Percentiles rank a stretch among this genome's conserved stretches.
Conservation (phyloP, 2,797 vertebrate genomes). For the Catharus ustulatus region DNA sequence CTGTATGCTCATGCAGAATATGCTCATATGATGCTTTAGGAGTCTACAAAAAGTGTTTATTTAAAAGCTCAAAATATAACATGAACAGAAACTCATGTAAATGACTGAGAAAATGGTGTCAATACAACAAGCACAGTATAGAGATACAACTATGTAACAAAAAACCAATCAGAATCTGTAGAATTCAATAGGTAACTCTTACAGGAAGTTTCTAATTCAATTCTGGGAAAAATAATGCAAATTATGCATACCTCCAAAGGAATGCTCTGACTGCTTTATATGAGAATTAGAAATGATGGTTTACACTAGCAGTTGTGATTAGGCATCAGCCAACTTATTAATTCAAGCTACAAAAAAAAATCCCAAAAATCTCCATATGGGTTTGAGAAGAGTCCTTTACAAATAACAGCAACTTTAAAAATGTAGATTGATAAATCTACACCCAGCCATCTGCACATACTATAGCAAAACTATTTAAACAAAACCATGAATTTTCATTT, state of each 20-base stretch:
- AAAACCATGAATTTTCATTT: background rate
- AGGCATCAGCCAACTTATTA: background rate
- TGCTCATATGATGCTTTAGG: background rate
- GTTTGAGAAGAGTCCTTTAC: background rate
- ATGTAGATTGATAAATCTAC: background rate
- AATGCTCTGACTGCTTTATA: background rate
- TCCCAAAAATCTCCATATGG: background rate
- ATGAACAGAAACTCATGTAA: background rate
- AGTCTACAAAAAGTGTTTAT: background rate
- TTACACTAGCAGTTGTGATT: background rate
- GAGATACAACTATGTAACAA: background rate
- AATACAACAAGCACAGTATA: background rate
- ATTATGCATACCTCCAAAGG: background rate
- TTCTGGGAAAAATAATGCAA: background rate
- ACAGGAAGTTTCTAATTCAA: background rate
- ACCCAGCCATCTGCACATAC: rapidly evolving
- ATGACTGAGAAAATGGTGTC: background rate
- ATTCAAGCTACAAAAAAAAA: background rate
- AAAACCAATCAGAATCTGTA: background rate
- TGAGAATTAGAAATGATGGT: background rate
- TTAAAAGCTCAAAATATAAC: background rate
- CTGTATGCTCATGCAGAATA: background rate
- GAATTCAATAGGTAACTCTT: background rate
- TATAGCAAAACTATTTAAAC: background rate
- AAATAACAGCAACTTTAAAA: background rate